Conservation (phyloP, 1,140 invertebrate genomes). For the Riptortus pedestris region DNA sequence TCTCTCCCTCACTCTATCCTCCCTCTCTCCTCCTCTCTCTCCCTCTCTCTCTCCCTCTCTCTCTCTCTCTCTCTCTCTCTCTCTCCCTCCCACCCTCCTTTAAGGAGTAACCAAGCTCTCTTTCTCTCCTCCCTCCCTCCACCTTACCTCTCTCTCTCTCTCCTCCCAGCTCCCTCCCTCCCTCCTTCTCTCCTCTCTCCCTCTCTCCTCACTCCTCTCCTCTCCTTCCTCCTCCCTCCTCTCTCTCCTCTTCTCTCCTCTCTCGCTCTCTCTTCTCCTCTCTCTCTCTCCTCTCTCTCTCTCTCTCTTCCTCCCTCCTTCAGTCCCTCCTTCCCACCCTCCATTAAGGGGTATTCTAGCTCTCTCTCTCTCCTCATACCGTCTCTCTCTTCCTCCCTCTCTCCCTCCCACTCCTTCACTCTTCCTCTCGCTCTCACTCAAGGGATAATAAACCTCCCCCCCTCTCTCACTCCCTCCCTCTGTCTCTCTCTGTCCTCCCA, state of each 20-base stretch:
- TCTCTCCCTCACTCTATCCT: neutral
- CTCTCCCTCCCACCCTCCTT: neutral
- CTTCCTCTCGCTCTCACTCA: no score
- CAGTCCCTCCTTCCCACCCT: neutral
- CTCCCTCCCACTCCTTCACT: no score
- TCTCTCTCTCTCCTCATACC: neutral
- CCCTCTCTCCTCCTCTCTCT: slow-evolving; percentile 4
- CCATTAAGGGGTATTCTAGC: no score
- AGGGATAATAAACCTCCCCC: no score
- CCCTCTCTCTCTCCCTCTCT: neutral
- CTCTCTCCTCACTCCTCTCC: neutral
- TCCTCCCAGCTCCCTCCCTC: neutral
- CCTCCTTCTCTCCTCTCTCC: neutral
- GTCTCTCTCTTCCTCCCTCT: neutral
- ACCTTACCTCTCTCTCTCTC: neutral
- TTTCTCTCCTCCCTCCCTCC: neutral
- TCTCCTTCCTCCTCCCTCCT: neutral
- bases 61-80: neutral
- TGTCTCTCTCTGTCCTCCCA: neutral
- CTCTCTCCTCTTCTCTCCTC: neutral
- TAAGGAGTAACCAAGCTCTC: neutral
- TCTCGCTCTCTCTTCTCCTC: no score
- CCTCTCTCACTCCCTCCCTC: neutral
- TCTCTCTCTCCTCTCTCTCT: no score
- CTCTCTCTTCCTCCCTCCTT: no score